phyloP scores from a whole-genome alignment of 2,113 vertebrate genomes.

The Mustelus asterias region DNA sequence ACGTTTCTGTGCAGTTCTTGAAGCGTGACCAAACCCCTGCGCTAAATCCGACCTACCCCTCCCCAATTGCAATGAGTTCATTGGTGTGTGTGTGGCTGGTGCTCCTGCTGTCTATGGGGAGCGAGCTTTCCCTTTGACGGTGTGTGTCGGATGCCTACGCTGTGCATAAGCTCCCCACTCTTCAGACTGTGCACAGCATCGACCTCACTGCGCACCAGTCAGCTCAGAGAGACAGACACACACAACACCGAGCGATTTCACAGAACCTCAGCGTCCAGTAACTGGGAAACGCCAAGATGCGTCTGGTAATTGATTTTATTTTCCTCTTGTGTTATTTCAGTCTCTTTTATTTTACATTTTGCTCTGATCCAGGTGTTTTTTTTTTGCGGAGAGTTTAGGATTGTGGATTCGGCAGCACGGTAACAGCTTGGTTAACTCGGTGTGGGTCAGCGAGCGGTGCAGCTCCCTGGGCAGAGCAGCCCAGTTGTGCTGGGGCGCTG shows the following conservation, averaged over 20 bases:
- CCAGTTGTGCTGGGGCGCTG: background rate
- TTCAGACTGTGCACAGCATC: slow-evolving; percentile 33
- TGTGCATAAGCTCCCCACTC: slow-evolving; percentile 53
- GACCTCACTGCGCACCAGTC: background rate
- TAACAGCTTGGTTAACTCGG: background rate
- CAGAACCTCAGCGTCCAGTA: slow-evolving; percentile 42
- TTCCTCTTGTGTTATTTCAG: background rate
- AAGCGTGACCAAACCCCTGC: slow-evolving; percentile 45
- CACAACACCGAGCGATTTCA: background rate
- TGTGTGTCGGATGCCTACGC: slow-evolving; percentile 55
- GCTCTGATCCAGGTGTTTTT: background rate
- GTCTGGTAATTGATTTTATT: slow-evolving; percentile 63
- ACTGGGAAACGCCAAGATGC: slow-evolving; percentile 60
- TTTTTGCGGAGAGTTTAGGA: background rate
- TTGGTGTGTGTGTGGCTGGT: slow-evolving; percentile 38
- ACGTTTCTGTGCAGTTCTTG: slow-evolving; percentile 43
- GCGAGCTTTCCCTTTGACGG: slow-evolving; percentile 43
- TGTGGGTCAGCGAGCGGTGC: background rate
- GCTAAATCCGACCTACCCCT: slow-evolving; percentile 48
- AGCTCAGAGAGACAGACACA: background rate
- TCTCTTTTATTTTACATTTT: background rate
- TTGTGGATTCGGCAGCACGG: background rate
- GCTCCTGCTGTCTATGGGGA: slow-evolving; percentile 48
- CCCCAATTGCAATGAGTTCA: slow-evolving; percentile 51
- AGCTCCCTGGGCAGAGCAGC: background rate